Percentiles rank a stretch among this genome's conserved stretches.
phyloP scores from a whole-genome alignment of 1,140 invertebrate genomes.

The Drosophila biarmipes region DNA sequence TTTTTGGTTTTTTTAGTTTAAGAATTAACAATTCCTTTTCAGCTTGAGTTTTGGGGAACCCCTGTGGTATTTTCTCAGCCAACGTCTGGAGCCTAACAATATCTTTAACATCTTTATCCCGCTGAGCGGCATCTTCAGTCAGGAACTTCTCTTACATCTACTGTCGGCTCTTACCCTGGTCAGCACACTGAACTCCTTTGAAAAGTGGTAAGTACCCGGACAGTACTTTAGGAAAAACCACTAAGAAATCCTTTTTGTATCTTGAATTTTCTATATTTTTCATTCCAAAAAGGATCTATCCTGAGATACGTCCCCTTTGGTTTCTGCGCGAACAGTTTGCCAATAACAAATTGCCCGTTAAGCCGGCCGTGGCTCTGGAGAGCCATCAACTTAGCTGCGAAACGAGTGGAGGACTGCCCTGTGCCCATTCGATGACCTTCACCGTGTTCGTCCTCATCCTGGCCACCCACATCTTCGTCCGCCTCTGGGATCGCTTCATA shows the following conservation, averaged over 20 bases:
- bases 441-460: constrained; percentile 51
- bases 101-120: constrained; percentile 65
- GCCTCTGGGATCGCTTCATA: constrained; percentile 18
- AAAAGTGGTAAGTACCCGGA: constrained; percentile 74
- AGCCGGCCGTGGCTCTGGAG: constrained; percentile 41
- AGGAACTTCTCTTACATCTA: constrained; percentile 56
- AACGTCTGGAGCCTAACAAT: constrained; percentile 45
- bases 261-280: too few relatives aligned
- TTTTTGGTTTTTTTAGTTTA: not conserved
- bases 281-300: constrained; percentile 54
- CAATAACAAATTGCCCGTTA: not conserved
- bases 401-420: constrained; percentile 69
- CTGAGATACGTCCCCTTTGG: constrained; percentile 71
- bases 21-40: not conserved
- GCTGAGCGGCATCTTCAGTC: constrained; percentile 55
- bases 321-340: constrained; percentile 62
- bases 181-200: constrained; percentile 58
- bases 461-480: constrained; percentile 18
- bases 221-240: too few relatives aligned
- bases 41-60: constrained; percentile 47
- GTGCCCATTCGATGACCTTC: constrained; percentile 60
- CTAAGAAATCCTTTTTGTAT: too few relatives aligned
- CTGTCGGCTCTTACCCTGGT: constrained; percentile 42
- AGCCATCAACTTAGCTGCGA: constrained; percentile 66
- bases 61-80: constrained; percentile 42